phyloP scores from a whole-genome alignment of 2,797 vertebrate genomes.

The Sebastes taczanowskii region DNA sequence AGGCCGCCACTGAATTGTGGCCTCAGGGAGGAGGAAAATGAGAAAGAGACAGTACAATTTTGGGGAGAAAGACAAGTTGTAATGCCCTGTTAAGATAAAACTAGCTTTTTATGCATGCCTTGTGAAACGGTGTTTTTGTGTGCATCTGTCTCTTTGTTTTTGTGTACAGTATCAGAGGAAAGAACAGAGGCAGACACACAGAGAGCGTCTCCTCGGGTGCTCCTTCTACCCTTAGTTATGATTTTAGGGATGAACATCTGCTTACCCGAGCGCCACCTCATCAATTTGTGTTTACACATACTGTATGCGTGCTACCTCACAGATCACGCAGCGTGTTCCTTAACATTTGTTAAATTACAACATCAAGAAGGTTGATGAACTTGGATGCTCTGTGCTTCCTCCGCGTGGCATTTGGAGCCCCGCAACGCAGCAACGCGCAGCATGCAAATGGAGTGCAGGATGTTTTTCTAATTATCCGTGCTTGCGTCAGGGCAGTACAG shows the following conservation, averaged over 20 bases:
- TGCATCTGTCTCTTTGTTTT: constrained; percentile 22
- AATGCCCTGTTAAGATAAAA: constrained; percentile 29
- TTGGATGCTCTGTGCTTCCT: background rate
- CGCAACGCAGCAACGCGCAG: constrained; percentile 25
- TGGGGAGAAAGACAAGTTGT: constrained; percentile 3
- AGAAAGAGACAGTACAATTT: background rate
- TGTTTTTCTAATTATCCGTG: constrained; percentile 65
- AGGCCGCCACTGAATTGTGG: background rate
- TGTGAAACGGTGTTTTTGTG: constrained; percentile 8
- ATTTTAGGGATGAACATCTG: constrained; percentile 49
- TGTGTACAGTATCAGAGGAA: constrained; percentile 2
- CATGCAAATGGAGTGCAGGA: constrained; percentile 27
- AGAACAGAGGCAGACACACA: constrained; percentile 13
- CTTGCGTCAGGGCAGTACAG: constrained; percentile 1
- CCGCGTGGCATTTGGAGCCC: background rate
- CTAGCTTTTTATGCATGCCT: constrained; percentile 21
- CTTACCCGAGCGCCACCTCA: constrained; percentile 27
- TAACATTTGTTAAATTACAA: constrained; percentile 9
- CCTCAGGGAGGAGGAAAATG: background rate
- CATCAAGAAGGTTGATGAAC: constrained; percentile 28
- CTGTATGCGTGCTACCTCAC: constrained; percentile 9
- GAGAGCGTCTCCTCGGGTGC: background rate
- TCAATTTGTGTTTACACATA: constrained; percentile 37
- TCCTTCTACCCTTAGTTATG: constrained; percentile 1
- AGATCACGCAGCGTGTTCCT: constrained; percentile 25